Percentiles rank a stretch among this genome's conserved stretches.
Evolutionary conservation across 2,888 invertebrate genomes (phyloP).

Genomic region (Meiosimyza platycephala): DNA sequence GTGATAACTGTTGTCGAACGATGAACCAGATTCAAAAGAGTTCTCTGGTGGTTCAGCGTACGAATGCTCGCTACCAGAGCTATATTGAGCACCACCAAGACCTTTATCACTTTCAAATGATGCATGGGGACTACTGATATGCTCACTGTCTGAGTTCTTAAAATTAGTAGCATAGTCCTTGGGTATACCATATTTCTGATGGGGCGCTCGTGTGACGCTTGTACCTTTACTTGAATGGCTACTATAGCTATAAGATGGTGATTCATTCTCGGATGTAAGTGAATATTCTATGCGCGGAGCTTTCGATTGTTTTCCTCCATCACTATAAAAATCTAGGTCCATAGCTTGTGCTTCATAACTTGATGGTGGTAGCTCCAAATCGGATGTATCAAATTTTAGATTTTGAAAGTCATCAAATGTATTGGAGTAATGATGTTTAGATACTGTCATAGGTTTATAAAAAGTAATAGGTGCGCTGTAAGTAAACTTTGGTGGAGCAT

Average conservation of each 20-base stretch:
- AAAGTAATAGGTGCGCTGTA: constrained; percentile 46
- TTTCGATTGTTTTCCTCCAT: constrained; percentile 52
- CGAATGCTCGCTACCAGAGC: constrained; percentile 14
- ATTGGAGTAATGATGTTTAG: constrained; percentile 41
- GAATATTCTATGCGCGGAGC: constrained; percentile 52
- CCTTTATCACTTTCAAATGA: constrained; percentile 14
- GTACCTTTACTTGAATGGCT: constrained; percentile 38
- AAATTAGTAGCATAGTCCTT: constrained; percentile 38
- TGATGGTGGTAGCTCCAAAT: constrained; percentile 57
- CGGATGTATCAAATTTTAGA: constrained; percentile 53
- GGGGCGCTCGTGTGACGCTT: constrained; percentile 43
- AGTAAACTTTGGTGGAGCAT: constrained; percentile 54
- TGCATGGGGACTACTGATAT: constrained; percentile 17
- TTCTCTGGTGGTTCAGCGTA: constrained; percentile 16
- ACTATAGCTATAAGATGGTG: constrained; percentile 42
- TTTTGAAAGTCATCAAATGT: constrained; percentile 56
- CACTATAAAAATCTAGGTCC: constrained; percentile 60
- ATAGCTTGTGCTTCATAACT: constrained; percentile 61
- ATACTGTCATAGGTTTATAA: constrained; percentile 47
- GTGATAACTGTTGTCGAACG: constrained; percentile 1
- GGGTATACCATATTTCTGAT: constrained; percentile 52
- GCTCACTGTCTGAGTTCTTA: background rate
- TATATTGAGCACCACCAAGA: background rate
- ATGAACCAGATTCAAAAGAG: background rate
- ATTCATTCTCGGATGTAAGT: constrained; percentile 36